Base-by-base conservation (phyloP, 2,888 invertebrate species). In the Trachelus stipa region DNA sequence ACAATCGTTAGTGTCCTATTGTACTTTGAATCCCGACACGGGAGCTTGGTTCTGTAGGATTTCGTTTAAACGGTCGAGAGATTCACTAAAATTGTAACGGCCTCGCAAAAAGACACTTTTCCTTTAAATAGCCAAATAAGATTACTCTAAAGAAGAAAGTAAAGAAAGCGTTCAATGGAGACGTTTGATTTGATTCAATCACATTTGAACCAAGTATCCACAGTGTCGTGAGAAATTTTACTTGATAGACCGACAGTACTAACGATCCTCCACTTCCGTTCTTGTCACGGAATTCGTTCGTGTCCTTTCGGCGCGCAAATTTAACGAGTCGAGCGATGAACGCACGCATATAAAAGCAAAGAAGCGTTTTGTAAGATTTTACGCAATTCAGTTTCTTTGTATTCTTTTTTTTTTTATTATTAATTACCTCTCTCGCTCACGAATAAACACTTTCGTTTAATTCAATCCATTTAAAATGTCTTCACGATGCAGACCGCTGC, bases 1-100 rank as follows among this genome's bases (percentile, higher is more conserved):
- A 33, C 30, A 73, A 77, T 78, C 73, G 35, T 34, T 34, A 74
- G 79, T 79, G 78, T 79, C 74, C 83, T 83, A 80, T 85, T 85
- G 83, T 85, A 86, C 85, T 83, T 84, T 79, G 81, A 81, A 79
- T 83, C 79, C 83, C 80, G 79, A 82, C 79, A 78, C 40, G 76
- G 84, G 82, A 87, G 87, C 85, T 86, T 86, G 84, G 83, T 85
- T 87, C 80, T 56, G 56, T 56, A 56, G 23, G 56, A 23, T 56
- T 23, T 56, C 56, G 56, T 56, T 56, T 2, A 23, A 56, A 56
- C 56, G 56, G 23, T 23, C 56, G 9, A 23, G 23, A 56, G 56
- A 56, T 23, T 56, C 9, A 56, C 56, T 56, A 23, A 9, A 23
- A 56, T 56, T 23, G 56, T 56, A 56, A 56, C 56, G 23, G 23